These are phyloP conservation scores for Xenentodon cancila DNA, from an alignment of 2,797 vertebrate genomes.

Conservation along the genomic window DNA sequence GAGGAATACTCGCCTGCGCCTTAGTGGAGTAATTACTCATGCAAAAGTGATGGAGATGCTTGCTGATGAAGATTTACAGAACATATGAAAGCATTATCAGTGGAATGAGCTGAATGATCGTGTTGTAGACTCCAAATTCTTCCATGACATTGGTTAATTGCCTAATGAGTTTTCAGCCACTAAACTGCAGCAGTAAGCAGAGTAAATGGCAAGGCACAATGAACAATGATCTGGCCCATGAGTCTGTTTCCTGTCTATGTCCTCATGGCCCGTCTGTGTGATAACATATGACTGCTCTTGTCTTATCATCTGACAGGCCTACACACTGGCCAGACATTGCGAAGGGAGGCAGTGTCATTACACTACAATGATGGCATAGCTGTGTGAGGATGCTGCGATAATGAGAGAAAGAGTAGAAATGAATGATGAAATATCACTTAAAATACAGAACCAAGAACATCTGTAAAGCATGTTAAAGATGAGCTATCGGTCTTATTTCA, in stretches of 20 bases:
- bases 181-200: constrained; percentile 67
- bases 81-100: neutral
- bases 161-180: constrained; percentile 40
- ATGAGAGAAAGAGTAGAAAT: constrained; percentile 3
- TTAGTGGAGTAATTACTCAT: constrained; percentile 7
- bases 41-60: neutral
- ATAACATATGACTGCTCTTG: constrained; percentile 74
- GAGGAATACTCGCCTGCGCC: neutral
- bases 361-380: constrained; percentile 4
- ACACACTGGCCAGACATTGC: constrained; percentile 51
- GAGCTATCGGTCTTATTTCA: neutral
- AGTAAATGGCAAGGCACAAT: constrained; percentile 63
- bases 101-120: constrained; percentile 5
- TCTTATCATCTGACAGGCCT: constrained; percentile 76
- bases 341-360: constrained; percentile 35
- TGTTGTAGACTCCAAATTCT: constrained; percentile 26
- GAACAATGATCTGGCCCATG: constrained; percentile 62
- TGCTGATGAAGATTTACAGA: constrained; percentile 1
- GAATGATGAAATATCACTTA: constrained; percentile 4
- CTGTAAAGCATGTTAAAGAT: constrained; percentile 3
- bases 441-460: neutral
- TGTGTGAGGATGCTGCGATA: neutral
- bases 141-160: constrained; percentile 45
- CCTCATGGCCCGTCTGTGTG: constrained; percentile 46
- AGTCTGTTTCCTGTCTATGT: constrained; percentile 69